Evolutionary conservation across 2,888 invertebrate species (phyloP), one percentile per base, ranked within the genome.

Genomic region (Cephalotes varians): DNA sequence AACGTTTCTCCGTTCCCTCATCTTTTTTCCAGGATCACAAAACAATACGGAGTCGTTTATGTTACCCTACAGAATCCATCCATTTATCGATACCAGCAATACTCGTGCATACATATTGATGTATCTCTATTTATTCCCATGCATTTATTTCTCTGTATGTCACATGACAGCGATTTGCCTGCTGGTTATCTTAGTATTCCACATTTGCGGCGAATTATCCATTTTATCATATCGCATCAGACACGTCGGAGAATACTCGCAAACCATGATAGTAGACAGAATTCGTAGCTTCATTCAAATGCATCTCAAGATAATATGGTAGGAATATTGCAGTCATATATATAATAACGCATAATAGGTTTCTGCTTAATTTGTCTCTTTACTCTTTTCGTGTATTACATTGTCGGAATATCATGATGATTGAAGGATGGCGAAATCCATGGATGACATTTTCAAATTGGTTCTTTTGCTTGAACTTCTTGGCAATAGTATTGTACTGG

Each of bases 391-490:
- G 1, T 37, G 12, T 40, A 40, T 40, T 15, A 62, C 44, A 7
- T 9, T 37, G 18, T 34, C 2, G 44, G 18, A 31, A 71, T 21
- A 18, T 15, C 15, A 58, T 44, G 40, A 18, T 15, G 34, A 5
- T 28, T 28, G 18, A 69, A 91, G 91, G 91, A 87, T 90, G 87
- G 88, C 88, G 1, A 87, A 83, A 65, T 84, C 82, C 2, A 74
- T 91, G 47, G 89, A 91, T 40, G 81, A 90, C 49, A 85, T 80
- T 18, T 91, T 91, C 44, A 87, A 89, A 34, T 51, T 90, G 4
- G 62, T 91, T 21, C 87, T 91, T 6, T 60, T 91, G 25, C 71
- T 86, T 37, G 91, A 91, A 64, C 87, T 91, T 4, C 56, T 85
- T 31, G 90, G 90, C 15, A 87, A 85, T 31, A 88, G 89, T 28